phyloP scores from a whole-genome alignment of 2,797 vertebrate species.

The Cheirogaleus major region DNA sequence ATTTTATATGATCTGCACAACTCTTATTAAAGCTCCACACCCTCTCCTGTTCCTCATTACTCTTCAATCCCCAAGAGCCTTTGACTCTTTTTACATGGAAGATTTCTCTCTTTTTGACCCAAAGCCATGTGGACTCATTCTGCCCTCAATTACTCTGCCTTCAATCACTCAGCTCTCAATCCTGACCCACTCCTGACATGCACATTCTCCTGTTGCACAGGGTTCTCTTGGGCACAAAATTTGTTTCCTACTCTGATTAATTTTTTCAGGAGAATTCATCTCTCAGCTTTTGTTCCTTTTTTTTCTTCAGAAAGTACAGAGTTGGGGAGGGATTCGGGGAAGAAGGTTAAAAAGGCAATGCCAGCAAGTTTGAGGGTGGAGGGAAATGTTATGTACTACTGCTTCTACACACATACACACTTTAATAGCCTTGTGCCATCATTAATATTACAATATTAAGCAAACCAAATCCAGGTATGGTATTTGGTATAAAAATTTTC shows the following conservation, averaged over 20 bases:
- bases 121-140: fast-evolving
- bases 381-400: not conserved
- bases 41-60: no score
- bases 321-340: not conserved
- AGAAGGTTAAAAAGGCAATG: not conserved
- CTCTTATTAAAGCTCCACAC: not conserved
- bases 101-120: not conserved
- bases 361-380: not conserved
- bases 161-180: not conserved
- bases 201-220: fast-evolving
- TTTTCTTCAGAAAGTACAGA: not conserved
- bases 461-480: not conserved
- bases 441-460: not conserved
- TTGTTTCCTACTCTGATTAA: not conserved
- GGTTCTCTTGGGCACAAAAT: not conserved
- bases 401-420: not conserved
- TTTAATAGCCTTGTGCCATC: not conserved
- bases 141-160: not conserved
- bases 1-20: not conserved
- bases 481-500: not conserved
- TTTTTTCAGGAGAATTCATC: not conserved
- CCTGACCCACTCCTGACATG: not conserved
- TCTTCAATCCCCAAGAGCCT: not conserved
- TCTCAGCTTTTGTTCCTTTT: not conserved
- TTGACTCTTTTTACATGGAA: no score